These are phyloP conservation scores for Tricholauxania praeusta DNA, from an alignment of 2,888 invertebrate species.

Conservation along the genomic window DNA sequence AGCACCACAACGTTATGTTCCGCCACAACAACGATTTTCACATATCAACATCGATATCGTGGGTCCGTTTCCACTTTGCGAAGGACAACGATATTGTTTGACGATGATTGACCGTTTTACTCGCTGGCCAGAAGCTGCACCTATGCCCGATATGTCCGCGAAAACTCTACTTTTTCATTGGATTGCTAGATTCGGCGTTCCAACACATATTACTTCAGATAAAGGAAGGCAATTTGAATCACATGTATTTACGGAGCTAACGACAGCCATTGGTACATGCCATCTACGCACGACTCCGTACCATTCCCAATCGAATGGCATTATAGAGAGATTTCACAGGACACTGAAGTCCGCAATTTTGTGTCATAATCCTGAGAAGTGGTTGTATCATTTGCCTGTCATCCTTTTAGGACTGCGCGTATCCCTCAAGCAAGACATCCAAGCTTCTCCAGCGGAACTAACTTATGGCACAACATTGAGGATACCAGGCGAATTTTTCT, in stretches of 20 bases:
- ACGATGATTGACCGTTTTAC: constrained; percentile 15
- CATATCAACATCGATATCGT: constrained; percentile 14
- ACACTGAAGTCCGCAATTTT: constrained; percentile 21
- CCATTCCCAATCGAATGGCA: constrained; percentile 16
- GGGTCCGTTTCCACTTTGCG: constrained; percentile 27
- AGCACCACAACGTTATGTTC: background rate
- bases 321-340: constrained; percentile 20
- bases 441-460: constrained; percentile 25
- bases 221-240: constrained; percentile 26
- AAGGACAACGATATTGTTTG: constrained; percentile 7
- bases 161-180: constrained; percentile 26
- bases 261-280: constrained; percentile 13
- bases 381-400: constrained; percentile 23
- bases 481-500: constrained; percentile 32
- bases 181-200: constrained; percentile 36
- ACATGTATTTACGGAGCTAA: constrained; percentile 8
- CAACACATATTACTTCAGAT: constrained; percentile 24
- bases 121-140: constrained; percentile 34
- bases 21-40: constrained; percentile 31
- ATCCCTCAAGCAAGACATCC: constrained; percentile 23
- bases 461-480: constrained; percentile 24
- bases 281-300: constrained; percentile 25
- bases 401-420: constrained; percentile 30
- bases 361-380: constrained; percentile 27
- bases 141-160: constrained; percentile 33